These are phyloP conservation scores for Corynorhinus townsendii DNA, from an alignment of 2,113 vertebrate species.

Conservation along the genomic window DNA sequence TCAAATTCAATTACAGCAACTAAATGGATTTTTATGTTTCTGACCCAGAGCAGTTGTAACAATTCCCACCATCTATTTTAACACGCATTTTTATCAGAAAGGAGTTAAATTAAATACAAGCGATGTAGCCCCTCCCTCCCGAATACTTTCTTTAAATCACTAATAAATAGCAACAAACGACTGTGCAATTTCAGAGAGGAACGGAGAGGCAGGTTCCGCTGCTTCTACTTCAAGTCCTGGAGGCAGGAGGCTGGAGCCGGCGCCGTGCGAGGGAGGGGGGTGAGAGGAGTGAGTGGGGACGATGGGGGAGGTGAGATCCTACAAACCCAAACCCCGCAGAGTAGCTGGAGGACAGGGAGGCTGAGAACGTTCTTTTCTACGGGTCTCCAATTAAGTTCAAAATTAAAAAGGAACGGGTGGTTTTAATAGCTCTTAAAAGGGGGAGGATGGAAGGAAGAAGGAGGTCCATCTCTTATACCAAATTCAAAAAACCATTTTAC, in stretches of 20 bases:
- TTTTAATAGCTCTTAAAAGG: neutral
- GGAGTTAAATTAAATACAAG: slow-evolving; percentile 74
- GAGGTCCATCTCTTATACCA: slow-evolving; percentile 68
- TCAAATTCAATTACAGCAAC: slow-evolving; percentile 81
- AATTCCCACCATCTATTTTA: slow-evolving; percentile 78
- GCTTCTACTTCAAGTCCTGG: neutral
- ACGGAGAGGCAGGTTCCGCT: neutral
- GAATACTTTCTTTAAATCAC: slow-evolving; percentile 67
- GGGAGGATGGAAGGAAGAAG: neutral
- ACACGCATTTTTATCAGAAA: slow-evolving; percentile 71
- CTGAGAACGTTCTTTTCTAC: neutral
- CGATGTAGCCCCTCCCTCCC: slow-evolving; percentile 52
- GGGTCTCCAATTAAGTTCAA: neutral
- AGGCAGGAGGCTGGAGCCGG: neutral
- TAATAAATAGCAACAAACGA: slow-evolving; percentile 80
- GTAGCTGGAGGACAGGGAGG: neutral
- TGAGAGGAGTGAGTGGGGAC: neutral
- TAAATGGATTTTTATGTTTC: slow-evolving; percentile 77
- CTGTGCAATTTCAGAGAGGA: slow-evolving; percentile 63
- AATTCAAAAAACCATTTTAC: slow-evolving; percentile 83
- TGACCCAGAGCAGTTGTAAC: slow-evolving; percentile 73
- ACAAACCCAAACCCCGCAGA: neutral
- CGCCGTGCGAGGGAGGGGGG: neutral
- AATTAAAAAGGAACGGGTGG: neutral
- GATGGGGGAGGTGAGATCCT: too few relatives aligned